A percentile compares a stretch with the other conserved stretches of the same genome.
Evolutionary conservation across 2,113 vertebrate species (phyloP).

Genomic region (Chascanopsetta lugubris): DNA sequence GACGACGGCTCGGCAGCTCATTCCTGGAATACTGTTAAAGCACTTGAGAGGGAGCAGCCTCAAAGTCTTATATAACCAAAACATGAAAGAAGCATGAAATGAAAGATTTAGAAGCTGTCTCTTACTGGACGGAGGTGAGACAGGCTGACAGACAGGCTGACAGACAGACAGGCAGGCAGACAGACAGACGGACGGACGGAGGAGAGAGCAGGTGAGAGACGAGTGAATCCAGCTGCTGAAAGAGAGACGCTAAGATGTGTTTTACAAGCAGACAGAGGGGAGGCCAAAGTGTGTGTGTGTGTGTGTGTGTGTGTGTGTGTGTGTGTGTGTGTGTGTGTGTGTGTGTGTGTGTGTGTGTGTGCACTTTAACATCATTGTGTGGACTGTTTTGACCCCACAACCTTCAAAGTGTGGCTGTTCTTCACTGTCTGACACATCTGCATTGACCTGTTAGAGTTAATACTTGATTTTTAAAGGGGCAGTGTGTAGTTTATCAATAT

Average conservation of each 20-base stretch:
- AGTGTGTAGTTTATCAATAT: too few species aligned
- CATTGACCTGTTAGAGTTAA: too few species aligned
- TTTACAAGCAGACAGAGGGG: constrained; percentile 36
- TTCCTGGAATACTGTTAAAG: background rate
- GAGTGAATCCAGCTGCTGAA: constrained; percentile 52
- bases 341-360: too few species aligned
- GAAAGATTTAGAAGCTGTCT: constrained; percentile 16
- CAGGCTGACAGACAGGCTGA: constrained; percentile 14
- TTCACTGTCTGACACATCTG: too few species aligned
- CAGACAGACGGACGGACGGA: constrained; percentile 14
- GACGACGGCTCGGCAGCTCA: background rate
- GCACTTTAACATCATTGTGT: too few species aligned
- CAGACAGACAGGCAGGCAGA: constrained; percentile 22
- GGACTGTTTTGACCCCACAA: too few species aligned
- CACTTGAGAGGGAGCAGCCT: background rate
- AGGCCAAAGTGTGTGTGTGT: background rate
- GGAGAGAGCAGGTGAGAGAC: constrained; percentile 50
- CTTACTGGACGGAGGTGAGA: background rate
- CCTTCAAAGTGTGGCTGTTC: too few species aligned
- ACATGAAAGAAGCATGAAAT: constrained; percentile 2
- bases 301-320: background rate
- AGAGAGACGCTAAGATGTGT: constrained; percentile 37
- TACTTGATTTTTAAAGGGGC: too few species aligned
- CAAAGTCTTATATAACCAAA: background rate
- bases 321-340: too few species aligned